phyloP scores from a whole-genome alignment of 2,888 invertebrate species.

The Leptarthrus brevirostris region DNA sequence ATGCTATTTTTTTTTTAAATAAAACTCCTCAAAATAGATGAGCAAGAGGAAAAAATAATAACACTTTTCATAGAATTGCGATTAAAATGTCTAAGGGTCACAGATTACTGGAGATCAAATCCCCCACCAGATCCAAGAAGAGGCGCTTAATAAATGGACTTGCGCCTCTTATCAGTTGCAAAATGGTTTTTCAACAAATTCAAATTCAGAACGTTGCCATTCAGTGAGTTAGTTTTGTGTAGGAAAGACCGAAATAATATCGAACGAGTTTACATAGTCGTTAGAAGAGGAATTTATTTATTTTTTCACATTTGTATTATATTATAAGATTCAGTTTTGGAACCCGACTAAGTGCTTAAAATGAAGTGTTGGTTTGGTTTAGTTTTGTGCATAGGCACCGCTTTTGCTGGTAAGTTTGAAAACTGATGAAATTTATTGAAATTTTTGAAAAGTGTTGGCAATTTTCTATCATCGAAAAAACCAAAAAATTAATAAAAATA shows the following conservation, averaged over 20 bases:
- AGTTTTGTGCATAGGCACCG: conserved; percentile 63
- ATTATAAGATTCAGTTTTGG: too few relatives aligned
- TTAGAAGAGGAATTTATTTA: too few relatives aligned
- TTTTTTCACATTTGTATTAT: too few relatives aligned
- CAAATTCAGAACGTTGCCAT: neutral
- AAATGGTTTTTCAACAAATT: conserved; percentile 27
- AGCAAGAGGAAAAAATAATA: conserved; percentile 12
- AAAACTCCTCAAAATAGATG: neutral
- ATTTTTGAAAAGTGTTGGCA: too few relatives aligned
- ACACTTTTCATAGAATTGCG: conserved; percentile 32
- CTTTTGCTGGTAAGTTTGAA: conserved; percentile 62
- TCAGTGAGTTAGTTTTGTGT: neutral
- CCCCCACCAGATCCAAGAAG: conserved; percentile 4
- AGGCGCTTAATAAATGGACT: neutral
- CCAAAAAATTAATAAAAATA: too few relatives aligned
- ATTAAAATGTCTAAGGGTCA: conserved; percentile 36
- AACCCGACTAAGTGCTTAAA: too few relatives aligned
- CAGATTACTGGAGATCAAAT: conserved; percentile 13
- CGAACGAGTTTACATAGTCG: too few relatives aligned
- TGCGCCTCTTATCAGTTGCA: conserved; percentile 5
- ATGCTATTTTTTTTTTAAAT: neutral
- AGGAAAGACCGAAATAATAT: conserved; percentile 8
- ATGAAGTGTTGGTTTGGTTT: conserved; percentile 64
- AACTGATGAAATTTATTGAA: neutral
- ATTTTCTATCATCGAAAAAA: too few relatives aligned